These are phyloP conservation scores for Pachyramphus minor DNA, from an alignment of 2,113 vertebrate genomes.

Conservation along the genomic window DNA sequence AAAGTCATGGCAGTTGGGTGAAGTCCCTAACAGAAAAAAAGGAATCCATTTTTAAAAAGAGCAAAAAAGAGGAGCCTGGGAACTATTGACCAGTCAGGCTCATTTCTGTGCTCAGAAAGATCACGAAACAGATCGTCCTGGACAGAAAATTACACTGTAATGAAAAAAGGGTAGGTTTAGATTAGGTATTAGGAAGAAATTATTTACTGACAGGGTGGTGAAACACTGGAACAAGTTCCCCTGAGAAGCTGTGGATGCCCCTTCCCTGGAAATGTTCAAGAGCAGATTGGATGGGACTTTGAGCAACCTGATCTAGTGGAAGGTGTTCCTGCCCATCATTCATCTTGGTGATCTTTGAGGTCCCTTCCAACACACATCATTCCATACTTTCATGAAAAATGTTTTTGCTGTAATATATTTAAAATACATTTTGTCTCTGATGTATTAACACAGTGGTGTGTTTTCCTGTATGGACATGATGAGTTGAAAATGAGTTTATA, in stretches of 20 bases:
- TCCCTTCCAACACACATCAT: not conserved
- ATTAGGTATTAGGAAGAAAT: not conserved
- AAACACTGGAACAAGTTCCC: not conserved
- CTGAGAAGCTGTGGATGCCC: not conserved
- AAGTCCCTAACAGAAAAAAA: not conserved
- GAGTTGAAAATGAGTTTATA: not conserved
- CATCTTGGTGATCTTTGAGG: not conserved
- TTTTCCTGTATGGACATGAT: not conserved
- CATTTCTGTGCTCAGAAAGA: not conserved
- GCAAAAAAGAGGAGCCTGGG: not conserved
- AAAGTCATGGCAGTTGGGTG: not conserved
- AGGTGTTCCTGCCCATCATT: not conserved
- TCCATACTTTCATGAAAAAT: not conserved
- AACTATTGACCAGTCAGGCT: not conserved
- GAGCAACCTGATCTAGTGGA: not conserved
- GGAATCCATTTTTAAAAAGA: not conserved
- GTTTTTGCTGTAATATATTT: not conserved
- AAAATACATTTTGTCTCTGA: not conserved
- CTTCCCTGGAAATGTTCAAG: not conserved
- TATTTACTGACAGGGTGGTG: not conserved
- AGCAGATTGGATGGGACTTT: not conserved
- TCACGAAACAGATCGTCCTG: not conserved
- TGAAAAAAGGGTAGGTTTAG: not conserved
- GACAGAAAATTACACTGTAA: not conserved
- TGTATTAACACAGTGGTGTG: not conserved